A percentile compares a stretch with the other conserved stretches of the same genome.
These are phyloP conservation scores for Psittacula cyanocephala DNA, from an alignment of 2,113 vertebrate genomes.

Conservation along the genomic window DNA sequence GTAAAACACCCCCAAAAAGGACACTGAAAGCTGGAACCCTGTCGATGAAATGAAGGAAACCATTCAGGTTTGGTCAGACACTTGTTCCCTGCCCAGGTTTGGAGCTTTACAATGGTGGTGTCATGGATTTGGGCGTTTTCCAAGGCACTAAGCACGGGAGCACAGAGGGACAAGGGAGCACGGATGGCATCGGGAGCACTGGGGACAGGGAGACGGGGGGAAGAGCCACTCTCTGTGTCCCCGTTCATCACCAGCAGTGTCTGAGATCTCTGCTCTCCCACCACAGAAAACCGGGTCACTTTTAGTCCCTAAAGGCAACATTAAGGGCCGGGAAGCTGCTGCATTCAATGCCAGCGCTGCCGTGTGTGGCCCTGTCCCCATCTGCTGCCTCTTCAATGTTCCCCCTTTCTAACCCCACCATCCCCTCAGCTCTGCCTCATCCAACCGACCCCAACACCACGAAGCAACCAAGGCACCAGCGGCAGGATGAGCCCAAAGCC, in stretches of 20 bases:
- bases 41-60: not conserved
- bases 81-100: rapidly evolving
- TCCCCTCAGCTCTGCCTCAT: not conserved
- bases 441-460: not conserved
- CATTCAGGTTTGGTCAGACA: not conserved
- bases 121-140: not conserved
- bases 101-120: not conserved
- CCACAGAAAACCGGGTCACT: rapidly evolving
- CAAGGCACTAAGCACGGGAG: not conserved
- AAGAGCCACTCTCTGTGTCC: not conserved
- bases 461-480: rapidly evolving
- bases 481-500: not conserved
- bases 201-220: rapidly evolving
- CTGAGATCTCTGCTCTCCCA: not conserved
- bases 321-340: rapidly evolving
- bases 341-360: not conserved
- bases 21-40: not conserved
- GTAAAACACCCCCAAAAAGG: rapidly evolving
- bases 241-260: too few relatives aligned
- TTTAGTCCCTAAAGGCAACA: rapidly evolving
- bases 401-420: not conserved
- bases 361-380: rapidly evolving
- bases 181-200: not conserved
- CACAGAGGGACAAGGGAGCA: not conserved
- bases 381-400: not conserved